Base-by-base conservation (phyloP, 2,888 invertebrate species). In the Drosophila atroscutellata region DNA sequence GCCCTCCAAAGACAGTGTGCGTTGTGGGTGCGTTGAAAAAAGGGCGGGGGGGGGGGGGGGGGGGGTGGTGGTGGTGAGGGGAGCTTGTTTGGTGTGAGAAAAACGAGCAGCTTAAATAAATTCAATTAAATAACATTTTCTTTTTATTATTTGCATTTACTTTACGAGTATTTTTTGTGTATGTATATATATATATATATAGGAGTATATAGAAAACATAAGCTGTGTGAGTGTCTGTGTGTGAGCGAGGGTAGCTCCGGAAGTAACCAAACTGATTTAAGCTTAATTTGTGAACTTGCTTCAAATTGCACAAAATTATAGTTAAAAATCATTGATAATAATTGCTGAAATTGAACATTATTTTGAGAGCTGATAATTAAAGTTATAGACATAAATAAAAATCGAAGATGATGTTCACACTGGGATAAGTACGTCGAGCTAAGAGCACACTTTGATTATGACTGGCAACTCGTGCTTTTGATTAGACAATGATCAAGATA, bases 61-160 rank as follows among this genome's bases (percentile, higher is more conserved):
- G 5, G 2, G 1, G 8, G 4, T 13, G n/a, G 2, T n/a, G n/a
- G n/a, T n/a, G n/a, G n/a, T n/a, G n/a, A n/a, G 11, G 45, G 39
- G 39, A 4, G 9, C 9, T 30, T 34, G 15, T 45, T 45, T 2
- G 45, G 45, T 30, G 54, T 65, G 79, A 82, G 76, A 80, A 75
- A 83, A 74, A 76, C 80, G 77, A 83, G 52, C 47, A 85, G 89
- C 89, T 89, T 81, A 86, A 86, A 87, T 86, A 87, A 89, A 89
- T 86, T 90, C 85, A 86, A 86, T 89, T 90, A 86, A 90, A 86
- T 86, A 89, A 90, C 87, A 89, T 86, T 90, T 86, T 90, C 82
- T 80, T 84, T 81, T 89, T 90, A 89, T 89, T 90, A 81, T 88
- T 86, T 72, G 71, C 73, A 75, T 90, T 88, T 88, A 73, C 66